A percentile compares a stretch with the other conserved stretches of the same genome.
Conservation (phyloP, 2,888 invertebrate species). For the Apotomis betuletana region DNA sequence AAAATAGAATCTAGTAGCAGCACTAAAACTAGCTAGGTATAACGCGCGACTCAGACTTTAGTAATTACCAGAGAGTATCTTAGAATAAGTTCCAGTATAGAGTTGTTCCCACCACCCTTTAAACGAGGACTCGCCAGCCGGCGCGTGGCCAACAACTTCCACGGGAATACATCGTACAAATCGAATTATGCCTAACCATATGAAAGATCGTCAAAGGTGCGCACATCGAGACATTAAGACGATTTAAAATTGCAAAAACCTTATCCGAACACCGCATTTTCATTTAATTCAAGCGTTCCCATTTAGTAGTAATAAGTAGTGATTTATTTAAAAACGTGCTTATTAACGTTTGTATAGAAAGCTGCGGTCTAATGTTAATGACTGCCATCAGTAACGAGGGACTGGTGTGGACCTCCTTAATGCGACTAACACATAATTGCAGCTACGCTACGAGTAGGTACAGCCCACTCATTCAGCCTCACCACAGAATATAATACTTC, state of each 20-base stretch:
- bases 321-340: conserved; percentile 38
- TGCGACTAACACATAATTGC: conserved; percentile 8
- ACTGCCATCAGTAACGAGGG: conserved; percentile 19
- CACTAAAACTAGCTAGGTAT: conserved; percentile 46
- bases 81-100: conserved; percentile 49
- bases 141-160: conserved; percentile 30
- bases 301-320: conserved; percentile 36
- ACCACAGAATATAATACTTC: conserved; percentile 37
- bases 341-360: conserved; percentile 33
- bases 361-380: conserved; percentile 29
- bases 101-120: conserved; percentile 51
- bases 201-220: conserved; percentile 42
- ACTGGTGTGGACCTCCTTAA: background rate
- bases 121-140: conserved; percentile 42
- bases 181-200: conserved; percentile 15
- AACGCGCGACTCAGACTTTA: conserved; percentile 57
- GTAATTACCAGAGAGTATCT: conserved; percentile 47
- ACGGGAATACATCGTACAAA: conserved; percentile 6
- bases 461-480: conserved; percentile 2
- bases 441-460: conserved; percentile 22
- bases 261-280: conserved; percentile 31
- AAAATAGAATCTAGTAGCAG: conserved; percentile 60
- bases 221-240: conserved; percentile 43
- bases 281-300: conserved; percentile 30
- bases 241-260: conserved; percentile 39